These are phyloP conservation scores for Agapetus fuscipes DNA, from an alignment of 2,888 invertebrate species.

Conservation along the genomic window DNA sequence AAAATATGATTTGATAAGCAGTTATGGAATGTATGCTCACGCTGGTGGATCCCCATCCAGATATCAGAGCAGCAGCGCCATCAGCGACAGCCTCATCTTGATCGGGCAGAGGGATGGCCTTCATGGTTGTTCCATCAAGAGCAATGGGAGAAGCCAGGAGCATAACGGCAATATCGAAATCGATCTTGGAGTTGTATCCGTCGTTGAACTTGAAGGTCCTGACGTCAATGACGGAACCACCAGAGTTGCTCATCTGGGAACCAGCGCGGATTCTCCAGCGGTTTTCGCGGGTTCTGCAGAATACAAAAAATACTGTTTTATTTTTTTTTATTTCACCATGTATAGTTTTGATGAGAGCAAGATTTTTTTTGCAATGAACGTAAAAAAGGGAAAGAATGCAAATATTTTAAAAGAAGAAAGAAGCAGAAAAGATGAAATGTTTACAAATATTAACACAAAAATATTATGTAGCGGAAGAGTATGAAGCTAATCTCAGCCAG, in stretches of 20 bases:
- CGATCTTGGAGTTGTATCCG: slow-evolving; percentile 29
- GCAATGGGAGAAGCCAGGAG: slow-evolving; percentile 27
- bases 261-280: slow-evolving; percentile 16
- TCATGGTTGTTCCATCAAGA: slow-evolving; percentile 27
- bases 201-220: slow-evolving; percentile 29
- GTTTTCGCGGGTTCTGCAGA: slow-evolving; percentile 3
- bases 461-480: not conserved
- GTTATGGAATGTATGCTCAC: no score
- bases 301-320: not conserved
- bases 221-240: slow-evolving; percentile 31
- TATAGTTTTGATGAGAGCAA: no score
- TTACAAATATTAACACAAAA: not conserved
- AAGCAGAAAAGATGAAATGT: not conserved
- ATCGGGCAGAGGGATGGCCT: slow-evolving; percentile 28
- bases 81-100: slow-evolving; percentile 25
- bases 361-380: no score
- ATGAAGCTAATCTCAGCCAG: no score
- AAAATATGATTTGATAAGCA: no score
- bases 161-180: slow-evolving; percentile 36
- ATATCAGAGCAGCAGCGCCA: slow-evolving; percentile 34
- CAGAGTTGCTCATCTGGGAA: slow-evolving; percentile 28
- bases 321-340: slow-evolving; percentile 1
- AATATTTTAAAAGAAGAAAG: no score
- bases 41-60: slow-evolving; percentile 35
- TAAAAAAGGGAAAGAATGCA: no score